phyloP scores from a whole-genome alignment of 2,888 invertebrate species.

The Digitonthophagus gazella region DNA sequence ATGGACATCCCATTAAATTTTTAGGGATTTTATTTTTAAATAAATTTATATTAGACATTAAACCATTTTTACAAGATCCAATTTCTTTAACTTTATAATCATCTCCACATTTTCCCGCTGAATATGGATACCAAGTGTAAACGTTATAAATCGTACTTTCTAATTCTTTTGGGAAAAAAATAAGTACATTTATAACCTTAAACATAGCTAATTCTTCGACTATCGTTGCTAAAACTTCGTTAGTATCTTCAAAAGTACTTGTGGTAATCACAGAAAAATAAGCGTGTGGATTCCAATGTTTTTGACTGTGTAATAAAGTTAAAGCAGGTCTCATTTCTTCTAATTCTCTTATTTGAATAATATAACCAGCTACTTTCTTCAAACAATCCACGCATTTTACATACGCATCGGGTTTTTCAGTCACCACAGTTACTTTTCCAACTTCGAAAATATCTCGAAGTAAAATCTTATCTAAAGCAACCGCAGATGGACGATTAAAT shows the following conservation, averaged over 20 bases:
- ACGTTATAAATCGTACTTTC: slow-evolving; percentile 33
- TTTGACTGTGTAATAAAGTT: slow-evolving; percentile 23
- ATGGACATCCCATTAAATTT: slow-evolving; percentile 40
- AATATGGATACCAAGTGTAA: slow-evolving; percentile 40
- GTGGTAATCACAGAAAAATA: slow-evolving; percentile 37
- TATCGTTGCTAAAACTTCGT: slow-evolving; percentile 30
- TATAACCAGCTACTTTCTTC: slow-evolving; percentile 30
- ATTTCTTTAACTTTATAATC: slow-evolving; percentile 31
- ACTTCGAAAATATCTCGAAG: slow-evolving; percentile 30
- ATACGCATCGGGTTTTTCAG: slow-evolving; percentile 27
- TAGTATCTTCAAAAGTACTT: slow-evolving; percentile 29
- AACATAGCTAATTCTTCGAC: slow-evolving; percentile 31
- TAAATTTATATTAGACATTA: slow-evolving; percentile 29
- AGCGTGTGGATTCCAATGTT: slow-evolving; percentile 35
- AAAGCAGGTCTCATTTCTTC: slow-evolving; percentile 29
- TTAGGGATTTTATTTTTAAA: slow-evolving; percentile 41
- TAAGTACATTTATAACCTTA: slow-evolving; percentile 37
- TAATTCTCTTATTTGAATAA: slow-evolving; percentile 31
- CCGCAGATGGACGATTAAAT: slow-evolving; percentile 5
- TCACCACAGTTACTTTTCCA: slow-evolving; percentile 30
- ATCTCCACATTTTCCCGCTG: slow-evolving; percentile 36
- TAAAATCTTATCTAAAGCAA: slow-evolving; percentile 30
- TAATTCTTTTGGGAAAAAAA: slow-evolving; percentile 33
- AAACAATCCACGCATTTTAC: slow-evolving; percentile 5
- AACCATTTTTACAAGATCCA: slow-evolving; percentile 35